phyloP scores from a whole-genome alignment of 2,113 vertebrate genomes.

The Elgaria multicarinata region DNA sequence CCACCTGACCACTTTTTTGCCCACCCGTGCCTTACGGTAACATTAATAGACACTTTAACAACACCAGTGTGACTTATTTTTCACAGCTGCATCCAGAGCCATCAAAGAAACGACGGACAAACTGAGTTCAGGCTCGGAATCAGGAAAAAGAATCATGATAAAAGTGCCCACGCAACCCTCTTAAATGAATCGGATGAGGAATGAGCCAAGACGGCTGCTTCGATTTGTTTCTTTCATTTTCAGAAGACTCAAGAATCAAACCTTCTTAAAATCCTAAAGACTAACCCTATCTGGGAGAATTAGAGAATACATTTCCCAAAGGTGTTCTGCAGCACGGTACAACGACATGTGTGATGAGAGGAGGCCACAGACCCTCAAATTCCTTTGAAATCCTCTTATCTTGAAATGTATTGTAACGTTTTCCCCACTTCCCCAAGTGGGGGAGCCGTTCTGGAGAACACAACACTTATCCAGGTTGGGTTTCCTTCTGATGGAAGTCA shows the following conservation, averaged over 20 bases:
- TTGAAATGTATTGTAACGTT: neutral
- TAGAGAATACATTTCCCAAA: accelerated
- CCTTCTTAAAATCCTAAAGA: neutral
- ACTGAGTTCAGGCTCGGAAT: slow-evolving; percentile 64
- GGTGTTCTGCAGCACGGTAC: neutral
- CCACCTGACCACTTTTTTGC: no score
- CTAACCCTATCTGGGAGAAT: neutral
- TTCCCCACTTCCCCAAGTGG: neutral
- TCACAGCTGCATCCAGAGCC: slow-evolving; percentile 62
- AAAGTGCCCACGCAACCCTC: slow-evolving; percentile 56
- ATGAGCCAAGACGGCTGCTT: slow-evolving; percentile 35
- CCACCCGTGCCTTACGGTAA: neutral
- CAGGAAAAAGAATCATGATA: slow-evolving; percentile 50
- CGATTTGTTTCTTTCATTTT: neutral
- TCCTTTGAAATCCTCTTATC: accelerated
- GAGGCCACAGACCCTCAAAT: accelerated
- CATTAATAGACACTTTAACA: no score
- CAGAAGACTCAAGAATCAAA: accelerated
- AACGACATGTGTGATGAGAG: accelerated
- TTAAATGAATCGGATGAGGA: slow-evolving; percentile 74
- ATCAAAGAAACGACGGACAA: slow-evolving; percentile 16
- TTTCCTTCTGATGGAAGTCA: neutral
- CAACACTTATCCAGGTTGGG: neutral
- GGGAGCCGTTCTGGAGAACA: no score
- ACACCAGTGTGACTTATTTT: neutral